These are phyloP conservation scores for Otus scops DNA, from an alignment of 2,797 vertebrate species.

Conservation along the genomic window DNA sequence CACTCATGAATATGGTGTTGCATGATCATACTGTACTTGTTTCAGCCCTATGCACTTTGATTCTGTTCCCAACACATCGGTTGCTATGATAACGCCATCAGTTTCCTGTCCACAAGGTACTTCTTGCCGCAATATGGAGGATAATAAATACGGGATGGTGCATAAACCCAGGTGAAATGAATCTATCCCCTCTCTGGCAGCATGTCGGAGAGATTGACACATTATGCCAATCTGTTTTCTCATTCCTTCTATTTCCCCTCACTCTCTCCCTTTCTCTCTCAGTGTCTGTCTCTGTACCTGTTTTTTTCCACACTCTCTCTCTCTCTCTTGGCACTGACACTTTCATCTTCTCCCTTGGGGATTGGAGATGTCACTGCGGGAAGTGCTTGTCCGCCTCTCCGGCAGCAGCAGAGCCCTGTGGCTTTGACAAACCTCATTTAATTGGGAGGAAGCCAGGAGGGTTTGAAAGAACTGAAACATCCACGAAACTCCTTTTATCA, in stretches of 20 bases:
- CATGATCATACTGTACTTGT: neutral
- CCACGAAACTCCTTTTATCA: slow-evolving; percentile 86
- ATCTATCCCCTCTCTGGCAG: neutral
- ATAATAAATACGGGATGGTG: neutral
- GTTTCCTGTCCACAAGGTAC: neutral
- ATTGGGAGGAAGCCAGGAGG: slow-evolving; percentile 87
- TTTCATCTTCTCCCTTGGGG: slow-evolving; percentile 86
- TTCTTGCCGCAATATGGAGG: neutral
- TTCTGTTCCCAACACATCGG: slow-evolving; percentile 11
- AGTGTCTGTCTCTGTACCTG: slow-evolving; percentile 65
- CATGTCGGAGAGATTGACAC: neutral
- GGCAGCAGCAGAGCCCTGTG: slow-evolving; percentile 85
- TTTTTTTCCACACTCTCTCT: slow-evolving; percentile 27
- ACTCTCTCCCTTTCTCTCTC: slow-evolving; percentile 25
- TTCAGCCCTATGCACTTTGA: slow-evolving; percentile 10
- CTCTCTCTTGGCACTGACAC: slow-evolving; percentile 72
- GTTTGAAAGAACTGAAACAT: slow-evolving; percentile 87
- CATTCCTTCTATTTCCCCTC: slow-evolving; percentile 42
- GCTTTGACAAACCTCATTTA: slow-evolving; percentile 89
- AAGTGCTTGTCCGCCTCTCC: slow-evolving; percentile 83
- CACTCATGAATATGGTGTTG: slow-evolving; percentile 5
- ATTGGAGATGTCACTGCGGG: slow-evolving; percentile 84
- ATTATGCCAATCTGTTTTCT: slow-evolving; percentile 25
- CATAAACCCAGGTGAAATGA: neutral
- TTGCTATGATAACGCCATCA: slow-evolving; percentile 23